phyloP scores from a whole-genome alignment of 2,888 invertebrate genomes.

The Stegophylla sp. region DNA sequence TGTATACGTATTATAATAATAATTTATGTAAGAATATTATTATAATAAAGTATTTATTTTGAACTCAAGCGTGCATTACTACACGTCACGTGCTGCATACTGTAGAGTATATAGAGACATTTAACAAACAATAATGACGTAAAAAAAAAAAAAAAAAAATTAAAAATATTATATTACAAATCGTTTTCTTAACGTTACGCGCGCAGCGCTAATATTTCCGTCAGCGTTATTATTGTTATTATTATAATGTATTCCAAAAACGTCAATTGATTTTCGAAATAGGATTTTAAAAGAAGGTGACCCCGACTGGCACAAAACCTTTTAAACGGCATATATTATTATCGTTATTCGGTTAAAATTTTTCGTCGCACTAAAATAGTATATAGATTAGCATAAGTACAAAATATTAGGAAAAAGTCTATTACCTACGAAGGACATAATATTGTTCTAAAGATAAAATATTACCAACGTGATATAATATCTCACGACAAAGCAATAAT shows the following conservation, averaged over 20 bases:
- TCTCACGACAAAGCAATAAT: background rate
- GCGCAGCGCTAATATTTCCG: background rate
- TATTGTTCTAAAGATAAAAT: background rate
- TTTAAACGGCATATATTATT: background rate
- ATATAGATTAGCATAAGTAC: background rate
- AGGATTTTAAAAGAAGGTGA: background rate
- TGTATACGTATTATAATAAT: background rate
- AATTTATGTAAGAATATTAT: background rate
- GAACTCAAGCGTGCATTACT: background rate
- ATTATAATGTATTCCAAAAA: background rate
- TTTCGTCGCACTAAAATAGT: background rate
- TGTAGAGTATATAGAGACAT: too few species aligned
- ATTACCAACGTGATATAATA: background rate
- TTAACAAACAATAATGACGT: background rate
- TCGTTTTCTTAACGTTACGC: background rate
- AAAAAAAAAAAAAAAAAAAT: background rate
- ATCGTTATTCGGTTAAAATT: background rate
- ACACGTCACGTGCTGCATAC: background rate
- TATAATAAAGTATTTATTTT: background rate
- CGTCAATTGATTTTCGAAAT: background rate
- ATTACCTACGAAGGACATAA: slow-evolving; percentile 19
- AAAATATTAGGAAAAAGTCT: background rate
- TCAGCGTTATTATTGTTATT: background rate
- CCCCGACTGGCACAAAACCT: background rate
- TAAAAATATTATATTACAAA: too few species aligned